phyloP scores from a whole-genome alignment of 2,113 vertebrate species.

The Brachyhypopomus gauderio region DNA sequence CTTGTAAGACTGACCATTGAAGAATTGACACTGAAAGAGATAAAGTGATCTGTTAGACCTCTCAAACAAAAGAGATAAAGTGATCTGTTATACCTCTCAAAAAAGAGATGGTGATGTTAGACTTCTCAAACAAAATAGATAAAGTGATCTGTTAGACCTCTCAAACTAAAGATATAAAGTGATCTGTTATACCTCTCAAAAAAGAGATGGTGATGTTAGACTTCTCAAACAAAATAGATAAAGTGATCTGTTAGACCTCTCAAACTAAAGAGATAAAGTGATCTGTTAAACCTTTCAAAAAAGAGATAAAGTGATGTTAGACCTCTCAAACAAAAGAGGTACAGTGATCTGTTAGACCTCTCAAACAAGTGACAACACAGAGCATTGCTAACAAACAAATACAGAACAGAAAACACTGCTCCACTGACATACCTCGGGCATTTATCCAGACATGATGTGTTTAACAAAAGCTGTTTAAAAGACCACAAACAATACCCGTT shows the following conservation, averaged over 20 bases:
- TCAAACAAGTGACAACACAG: background rate
- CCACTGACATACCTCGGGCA: constrained; percentile 1
- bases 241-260: too few relatives aligned
- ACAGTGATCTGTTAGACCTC: background rate
- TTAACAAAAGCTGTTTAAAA: constrained; percentile 56
- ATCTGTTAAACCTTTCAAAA: background rate
- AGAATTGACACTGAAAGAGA: constrained; percentile 8
- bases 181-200: too few relatives aligned
- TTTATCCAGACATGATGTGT: constrained; percentile 58
- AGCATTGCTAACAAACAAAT: background rate
- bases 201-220: too few relatives aligned
- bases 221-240: too few relatives aligned
- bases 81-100: too few relatives aligned
- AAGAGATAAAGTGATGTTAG: too few relatives aligned
- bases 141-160: too few relatives aligned
- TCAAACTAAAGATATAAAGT: too few relatives aligned
- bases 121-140: too few relatives aligned
- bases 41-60: background rate
- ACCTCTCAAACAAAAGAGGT: background rate
- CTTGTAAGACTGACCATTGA: background rate
- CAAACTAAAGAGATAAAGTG: too few relatives aligned
- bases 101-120: too few relatives aligned
- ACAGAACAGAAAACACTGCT: background rate
- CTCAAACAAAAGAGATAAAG: background rate
- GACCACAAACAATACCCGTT: background rate